phyloP scores from a whole-genome alignment of 1,140 invertebrate genomes.

The Drosophila nigromelanica region DNA sequence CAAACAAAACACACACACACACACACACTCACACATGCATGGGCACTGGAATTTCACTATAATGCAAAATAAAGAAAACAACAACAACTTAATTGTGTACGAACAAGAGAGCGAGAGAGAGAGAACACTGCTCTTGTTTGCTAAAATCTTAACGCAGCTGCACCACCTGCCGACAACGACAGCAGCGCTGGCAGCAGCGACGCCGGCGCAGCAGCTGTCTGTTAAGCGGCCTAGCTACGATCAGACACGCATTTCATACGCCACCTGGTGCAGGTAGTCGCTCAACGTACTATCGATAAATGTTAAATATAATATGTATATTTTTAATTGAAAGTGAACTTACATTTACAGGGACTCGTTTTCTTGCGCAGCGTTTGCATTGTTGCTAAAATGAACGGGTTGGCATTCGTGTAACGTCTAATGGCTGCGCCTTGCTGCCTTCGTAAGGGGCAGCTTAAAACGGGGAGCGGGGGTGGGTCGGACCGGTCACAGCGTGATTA shows the following conservation, averaged over 20 bases:
- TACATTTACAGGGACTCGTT: conserved; percentile 94
- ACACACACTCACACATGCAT: conserved; percentile 40
- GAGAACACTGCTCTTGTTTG: conserved; percentile 31
- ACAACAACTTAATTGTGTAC: conserved; percentile 4
- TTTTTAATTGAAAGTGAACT: conserved; percentile 84
- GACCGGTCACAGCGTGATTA: conserved; percentile 21
- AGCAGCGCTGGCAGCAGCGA: conserved; percentile 38
- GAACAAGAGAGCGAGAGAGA: neutral
- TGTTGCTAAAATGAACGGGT: conserved; percentile 72
- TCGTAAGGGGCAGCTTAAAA: conserved; percentile 24
- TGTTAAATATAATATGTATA: conserved; percentile 11
- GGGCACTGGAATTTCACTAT: conserved; percentile 64
- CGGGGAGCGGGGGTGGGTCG: neutral
- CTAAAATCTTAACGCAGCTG: conserved; percentile 56
- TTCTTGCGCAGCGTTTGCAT: conserved; percentile 95
- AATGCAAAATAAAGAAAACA: conserved; percentile 32
- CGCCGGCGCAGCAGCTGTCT: conserved; percentile 72
- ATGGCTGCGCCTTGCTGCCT: conserved; percentile 60
- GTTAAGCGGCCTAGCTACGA: conserved; percentile 20
- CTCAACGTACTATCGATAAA: conserved; percentile 20
- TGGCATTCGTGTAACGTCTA: conserved; percentile 73
- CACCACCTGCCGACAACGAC: conserved; percentile 63
- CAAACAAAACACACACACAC: conserved; percentile 50
- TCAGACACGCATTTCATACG: conserved; percentile 25
- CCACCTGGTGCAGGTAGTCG: neutral